Evolutionary conservation across 2,113 vertebrate species (phyloP).

Genomic region (Tragelaphus buxtoni): DNA sequence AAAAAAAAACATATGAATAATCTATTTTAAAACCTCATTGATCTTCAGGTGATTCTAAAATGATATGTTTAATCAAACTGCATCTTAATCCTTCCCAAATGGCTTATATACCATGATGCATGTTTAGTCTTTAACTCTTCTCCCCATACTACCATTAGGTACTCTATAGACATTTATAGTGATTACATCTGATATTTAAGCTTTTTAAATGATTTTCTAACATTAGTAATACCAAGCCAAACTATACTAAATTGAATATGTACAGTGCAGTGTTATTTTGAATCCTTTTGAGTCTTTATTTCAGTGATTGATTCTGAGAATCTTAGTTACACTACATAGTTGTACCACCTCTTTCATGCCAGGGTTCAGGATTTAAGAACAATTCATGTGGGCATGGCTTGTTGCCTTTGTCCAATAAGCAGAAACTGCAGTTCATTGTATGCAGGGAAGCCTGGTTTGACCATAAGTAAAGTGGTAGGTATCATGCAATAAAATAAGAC

Average conservation of each 20-base stretch:
- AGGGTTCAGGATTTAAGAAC: neutral
- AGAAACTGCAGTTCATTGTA: neutral
- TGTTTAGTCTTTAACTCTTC: neutral
- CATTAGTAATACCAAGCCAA: neutral
- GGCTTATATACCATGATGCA: neutral
- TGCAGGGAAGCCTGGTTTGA: constrained; percentile 18
- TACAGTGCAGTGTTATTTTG: neutral
- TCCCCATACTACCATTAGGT: neutral
- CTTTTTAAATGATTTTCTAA: constrained; percentile 9
- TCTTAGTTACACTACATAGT: neutral
- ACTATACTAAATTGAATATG: neutral
- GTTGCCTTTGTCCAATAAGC: neutral
- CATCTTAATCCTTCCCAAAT: neutral
- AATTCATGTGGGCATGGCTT: neutral
- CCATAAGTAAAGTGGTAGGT: neutral
- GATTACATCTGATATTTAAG: constrained; percentile 19
- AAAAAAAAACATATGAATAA: neutral
- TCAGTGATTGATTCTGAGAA: neutral
- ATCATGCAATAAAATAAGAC: neutral
- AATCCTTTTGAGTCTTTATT: neutral
- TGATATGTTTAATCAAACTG: neutral
- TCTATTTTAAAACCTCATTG: neutral
- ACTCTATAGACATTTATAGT: constrained; percentile 5
- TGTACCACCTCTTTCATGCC: neutral
- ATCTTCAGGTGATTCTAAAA: constrained; percentile 10